A percentile compares a stretch with the other conserved stretches of the same genome.
phyloP scores from a whole-genome alignment of 2,888 invertebrate genomes.

The Allygus modestus region DNA sequence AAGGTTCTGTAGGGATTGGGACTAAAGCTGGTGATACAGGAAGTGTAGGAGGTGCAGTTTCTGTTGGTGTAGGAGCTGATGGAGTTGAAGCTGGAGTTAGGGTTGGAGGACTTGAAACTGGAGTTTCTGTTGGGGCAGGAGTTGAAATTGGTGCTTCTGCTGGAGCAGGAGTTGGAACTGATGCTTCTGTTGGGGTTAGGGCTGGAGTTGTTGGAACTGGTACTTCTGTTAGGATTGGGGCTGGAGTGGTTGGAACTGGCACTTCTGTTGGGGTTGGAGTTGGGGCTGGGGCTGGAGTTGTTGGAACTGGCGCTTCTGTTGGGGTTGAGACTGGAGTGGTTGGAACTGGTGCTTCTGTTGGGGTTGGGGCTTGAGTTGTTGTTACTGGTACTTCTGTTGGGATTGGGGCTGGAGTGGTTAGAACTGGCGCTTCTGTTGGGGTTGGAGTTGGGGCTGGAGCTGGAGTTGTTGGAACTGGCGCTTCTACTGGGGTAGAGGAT shows the following conservation, averaged over 20 bases:
- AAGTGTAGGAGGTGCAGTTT: conserved; percentile 40
- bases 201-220: conserved; percentile 66
- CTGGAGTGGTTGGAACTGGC: conserved; percentile 17
- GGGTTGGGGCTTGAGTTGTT: too few relatives aligned
- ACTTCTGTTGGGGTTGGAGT: conserved; percentile 65
- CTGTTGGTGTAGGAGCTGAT: conserved; percentile 45
- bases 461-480: not conserved
- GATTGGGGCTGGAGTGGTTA: conserved; percentile 49
- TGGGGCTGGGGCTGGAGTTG: too few relatives aligned
- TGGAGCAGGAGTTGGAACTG: conserved; percentile 21
- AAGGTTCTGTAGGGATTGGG: conserved; percentile 10
- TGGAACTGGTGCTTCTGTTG: too few relatives aligned
- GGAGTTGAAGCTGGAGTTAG: conserved; percentile 60
- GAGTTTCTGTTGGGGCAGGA: conserved; percentile 32
- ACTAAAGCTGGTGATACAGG: conserved; percentile 53
- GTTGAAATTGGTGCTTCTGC: conserved; percentile 30
- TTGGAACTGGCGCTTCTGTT: too few relatives aligned
- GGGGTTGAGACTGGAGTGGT: too few relatives aligned
- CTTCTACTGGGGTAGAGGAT: conserved; percentile 28
- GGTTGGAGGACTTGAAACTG: conserved; percentile 59
- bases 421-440: conserved; percentile 24
- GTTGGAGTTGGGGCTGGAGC: conserved; percentile 67
- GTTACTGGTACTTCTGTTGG: conserved; percentile 55
- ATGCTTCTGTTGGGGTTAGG: conserved; percentile 68
- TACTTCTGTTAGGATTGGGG: not conserved